Base-by-base conservation (phyloP, 2,113 vertebrate genomes). In the Microcebus griseorufus region DNA sequence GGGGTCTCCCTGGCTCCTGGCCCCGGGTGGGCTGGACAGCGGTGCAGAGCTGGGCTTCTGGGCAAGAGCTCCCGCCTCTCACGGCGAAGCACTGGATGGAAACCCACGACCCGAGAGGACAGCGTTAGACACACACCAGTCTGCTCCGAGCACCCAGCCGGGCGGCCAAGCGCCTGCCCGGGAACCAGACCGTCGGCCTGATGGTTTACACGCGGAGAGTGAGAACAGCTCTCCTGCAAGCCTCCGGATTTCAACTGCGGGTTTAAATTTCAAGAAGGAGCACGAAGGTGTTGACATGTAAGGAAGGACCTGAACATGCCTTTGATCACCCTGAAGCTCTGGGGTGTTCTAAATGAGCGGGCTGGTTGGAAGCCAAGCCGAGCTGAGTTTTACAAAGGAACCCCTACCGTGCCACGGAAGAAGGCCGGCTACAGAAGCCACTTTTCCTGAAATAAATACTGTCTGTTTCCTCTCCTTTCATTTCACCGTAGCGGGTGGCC, bases 191-290 rank as follows among this genome's bases (percentile, higher is more conserved):
- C 29, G 76, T 76, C 65, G n/a, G 70, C 67, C 42, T 42, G 42
- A 45, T 64, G 8, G 2, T 70, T 83, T 72, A 17, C 39, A 72
- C 34, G 39, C 48, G 14, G 42, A 92, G 83, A 78, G 67, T 29
- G 42, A 93, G 90, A 93, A 75, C 72, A 45, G 81, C 58, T 62
- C 91, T 93, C 70, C 72, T 45, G 48, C 45, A 32, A 89, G 92
- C 25, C 14, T 42, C 83, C 25, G 65, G 72, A 17, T 88, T 92
- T 94, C 87, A 72, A 87, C 25, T 1, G 4, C 32, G 34, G 90
- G 90, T 73, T 75, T 95, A 91, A 55, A 92, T 89, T 89, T 95
- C 95, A 83, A 80, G 95, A 92, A 78, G 76, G 95, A 86, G 32
- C 75, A 7, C 0, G 42, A 45, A 97, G 90, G 97, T 90, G 92